Percentiles rank a stretch among this genome's conserved stretches.
Conservation (phyloP, 2,888 invertebrate species). For the Apodemia zela region DNA sequence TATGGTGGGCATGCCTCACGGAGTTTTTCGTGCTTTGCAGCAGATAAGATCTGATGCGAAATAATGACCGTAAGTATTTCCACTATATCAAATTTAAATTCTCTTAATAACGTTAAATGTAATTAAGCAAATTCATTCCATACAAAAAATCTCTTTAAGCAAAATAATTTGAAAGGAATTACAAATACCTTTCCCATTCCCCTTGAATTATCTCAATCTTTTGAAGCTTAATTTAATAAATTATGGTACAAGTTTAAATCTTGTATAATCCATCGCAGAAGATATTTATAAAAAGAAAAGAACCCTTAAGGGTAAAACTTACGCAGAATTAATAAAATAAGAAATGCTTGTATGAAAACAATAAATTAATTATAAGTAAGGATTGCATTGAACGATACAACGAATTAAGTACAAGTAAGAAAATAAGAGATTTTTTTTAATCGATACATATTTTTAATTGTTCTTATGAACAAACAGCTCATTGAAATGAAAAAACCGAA, state of each 20-base stretch:
- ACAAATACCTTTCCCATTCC: neutral
- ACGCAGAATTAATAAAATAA: too few species aligned
- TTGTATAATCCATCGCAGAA: neutral
- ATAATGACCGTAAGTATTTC: conserved; percentile 36
- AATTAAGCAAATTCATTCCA: conserved; percentile 8
- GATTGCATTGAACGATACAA: too few species aligned
- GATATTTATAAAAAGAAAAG: neutral
- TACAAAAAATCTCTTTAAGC: neutral
- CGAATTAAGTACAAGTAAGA: too few species aligned
- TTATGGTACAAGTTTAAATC: neutral
- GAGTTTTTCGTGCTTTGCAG: conserved; percentile 49
- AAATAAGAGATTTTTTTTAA: too few species aligned
- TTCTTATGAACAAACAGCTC: too few species aligned
- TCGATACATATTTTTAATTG: too few species aligned
- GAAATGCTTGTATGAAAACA: too few species aligned
- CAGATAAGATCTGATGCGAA: conserved; percentile 53
- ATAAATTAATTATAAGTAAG: too few species aligned
- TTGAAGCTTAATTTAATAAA: conserved; percentile 5
- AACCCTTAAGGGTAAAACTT: neutral
- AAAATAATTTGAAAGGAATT: neutral
- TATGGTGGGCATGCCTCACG: conserved; percentile 54
- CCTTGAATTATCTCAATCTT: neutral
- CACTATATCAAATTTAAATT: conserved; percentile 30
- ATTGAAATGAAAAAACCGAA: too few species aligned
- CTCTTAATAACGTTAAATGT: conserved; percentile 21